Evolutionary conservation across 2,797 vertebrate species (phyloP).

Genomic region (Geotrypetes seraphini): DNA sequence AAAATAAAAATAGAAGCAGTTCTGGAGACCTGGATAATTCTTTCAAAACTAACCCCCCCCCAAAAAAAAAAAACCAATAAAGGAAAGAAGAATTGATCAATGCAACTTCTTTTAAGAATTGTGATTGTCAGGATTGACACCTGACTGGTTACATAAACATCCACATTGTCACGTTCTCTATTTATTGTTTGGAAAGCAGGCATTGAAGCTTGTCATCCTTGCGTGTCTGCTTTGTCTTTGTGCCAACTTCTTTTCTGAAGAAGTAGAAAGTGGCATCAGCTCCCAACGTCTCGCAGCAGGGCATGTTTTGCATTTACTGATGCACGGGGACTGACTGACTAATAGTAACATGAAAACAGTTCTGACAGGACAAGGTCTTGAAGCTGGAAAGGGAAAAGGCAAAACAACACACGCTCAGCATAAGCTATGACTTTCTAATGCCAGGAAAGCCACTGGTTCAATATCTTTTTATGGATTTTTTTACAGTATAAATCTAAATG

Average conservation of each 20-base stretch:
- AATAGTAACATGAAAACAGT: constrained; percentile 40
- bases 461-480: background rate
- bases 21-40: too few species aligned
- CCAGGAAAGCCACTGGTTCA: background rate
- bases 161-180: constrained; percentile 7
- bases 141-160: background rate
- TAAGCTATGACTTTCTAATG: constrained; percentile 21
- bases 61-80: too few species aligned
- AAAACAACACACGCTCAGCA: constrained; percentile 31
- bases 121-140: background rate
- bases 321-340: constrained; percentile 43
- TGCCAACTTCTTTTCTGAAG: constrained; percentile 25
- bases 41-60: too few species aligned
- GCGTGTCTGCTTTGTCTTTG: constrained; percentile 24
- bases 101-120: background rate
- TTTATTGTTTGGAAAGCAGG: too few species aligned
- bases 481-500: background rate
- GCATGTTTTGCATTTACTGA: constrained; percentile 38
- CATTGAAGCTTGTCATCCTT: constrained; percentile 44
- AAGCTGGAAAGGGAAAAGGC: constrained; percentile 2
- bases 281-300: constrained; percentile 30
- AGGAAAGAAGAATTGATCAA: rapidly evolving
- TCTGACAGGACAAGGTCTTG: constrained; percentile 40
- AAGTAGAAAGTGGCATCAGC: constrained; percentile 29
- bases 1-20: too few species aligned